Percentiles rank a stretch among this genome's conserved stretches.
These are phyloP conservation scores for Baronia brevicornis DNA, from an alignment of 2,888 invertebrate species.

Conservation along the genomic window DNA sequence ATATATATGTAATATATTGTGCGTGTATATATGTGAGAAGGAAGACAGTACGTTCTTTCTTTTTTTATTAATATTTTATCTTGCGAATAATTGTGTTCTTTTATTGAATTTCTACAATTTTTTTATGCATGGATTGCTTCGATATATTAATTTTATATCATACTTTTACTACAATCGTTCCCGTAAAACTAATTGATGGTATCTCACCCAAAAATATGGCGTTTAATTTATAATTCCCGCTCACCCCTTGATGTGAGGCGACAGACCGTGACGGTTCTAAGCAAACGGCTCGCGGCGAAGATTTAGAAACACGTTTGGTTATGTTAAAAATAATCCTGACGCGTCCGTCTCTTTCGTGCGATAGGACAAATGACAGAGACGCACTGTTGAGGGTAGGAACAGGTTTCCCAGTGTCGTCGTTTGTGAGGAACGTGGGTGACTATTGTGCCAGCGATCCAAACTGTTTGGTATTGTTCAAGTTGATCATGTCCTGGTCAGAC, in stretches of 20 bases:
- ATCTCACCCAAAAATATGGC: too few species aligned
- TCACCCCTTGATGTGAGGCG: conserved; percentile 46
- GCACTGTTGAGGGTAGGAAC: conserved; percentile 16
- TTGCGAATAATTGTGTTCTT: too few species aligned
- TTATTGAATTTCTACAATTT: too few species aligned
- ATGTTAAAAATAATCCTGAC: conserved; percentile 2
- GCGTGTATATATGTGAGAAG: too few species aligned
- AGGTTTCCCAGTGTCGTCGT: conserved; percentile 9
- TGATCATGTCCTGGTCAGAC: neutral
- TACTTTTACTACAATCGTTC: too few species aligned
- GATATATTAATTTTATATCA: too few species aligned
- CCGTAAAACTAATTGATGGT: too few species aligned
- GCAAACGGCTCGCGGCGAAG: conserved; percentile 57
- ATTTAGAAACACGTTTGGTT: conserved; percentile 47
- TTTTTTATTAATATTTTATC: too few species aligned
- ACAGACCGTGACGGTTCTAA: conserved; percentile 58
- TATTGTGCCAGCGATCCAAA: neutral
- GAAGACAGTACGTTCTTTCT: too few species aligned
- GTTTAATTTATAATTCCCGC: too few species aligned
- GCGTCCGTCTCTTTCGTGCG: conserved; percentile 7
- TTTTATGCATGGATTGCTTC: too few species aligned
- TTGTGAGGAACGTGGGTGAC: conserved; percentile 8
- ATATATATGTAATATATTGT: too few species aligned
- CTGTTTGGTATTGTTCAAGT: conserved; percentile 2
- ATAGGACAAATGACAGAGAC: conserved; percentile 14